phyloP scores from a whole-genome alignment of 2,797 vertebrate genomes.

The Lutjanus argentimaculatus region DNA sequence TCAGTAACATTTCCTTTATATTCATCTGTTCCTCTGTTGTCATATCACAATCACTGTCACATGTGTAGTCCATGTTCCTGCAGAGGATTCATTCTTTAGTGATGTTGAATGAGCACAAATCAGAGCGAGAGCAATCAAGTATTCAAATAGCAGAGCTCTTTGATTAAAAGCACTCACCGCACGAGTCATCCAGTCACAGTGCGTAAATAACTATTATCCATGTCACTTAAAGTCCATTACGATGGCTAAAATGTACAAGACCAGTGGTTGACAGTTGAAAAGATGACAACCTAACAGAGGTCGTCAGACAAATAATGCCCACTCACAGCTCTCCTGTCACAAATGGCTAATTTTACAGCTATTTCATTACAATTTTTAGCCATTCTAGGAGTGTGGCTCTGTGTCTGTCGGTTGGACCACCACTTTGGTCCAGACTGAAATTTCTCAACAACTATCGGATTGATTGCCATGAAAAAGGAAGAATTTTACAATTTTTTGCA shows the following conservation, averaged over 20 bases:
- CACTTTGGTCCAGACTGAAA: neutral
- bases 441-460: neutral
- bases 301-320: neutral
- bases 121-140: neutral
- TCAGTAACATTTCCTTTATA: neutral
- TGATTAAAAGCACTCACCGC: slow-evolving; percentile 3
- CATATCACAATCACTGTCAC: neutral
- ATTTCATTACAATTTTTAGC: neutral
- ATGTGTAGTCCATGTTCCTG: neutral
- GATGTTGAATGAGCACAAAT: neutral
- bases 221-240: neutral
- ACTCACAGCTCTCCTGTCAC: neutral
- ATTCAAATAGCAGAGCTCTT: neutral
- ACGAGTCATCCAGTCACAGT: slow-evolving; percentile 16
- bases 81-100: neutral
- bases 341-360: neutral
- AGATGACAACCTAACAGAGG: no score
- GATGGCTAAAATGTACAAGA: neutral
- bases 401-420: neutral
- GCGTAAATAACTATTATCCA: neutral
- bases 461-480: no score
- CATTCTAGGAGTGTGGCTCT: neutral
- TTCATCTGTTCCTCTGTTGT: neutral
- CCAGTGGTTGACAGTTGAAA: neutral
- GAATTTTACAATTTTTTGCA: no score